phyloP scores from a whole-genome alignment of 2,888 invertebrate species.

The Drosophila multiciliata region DNA sequence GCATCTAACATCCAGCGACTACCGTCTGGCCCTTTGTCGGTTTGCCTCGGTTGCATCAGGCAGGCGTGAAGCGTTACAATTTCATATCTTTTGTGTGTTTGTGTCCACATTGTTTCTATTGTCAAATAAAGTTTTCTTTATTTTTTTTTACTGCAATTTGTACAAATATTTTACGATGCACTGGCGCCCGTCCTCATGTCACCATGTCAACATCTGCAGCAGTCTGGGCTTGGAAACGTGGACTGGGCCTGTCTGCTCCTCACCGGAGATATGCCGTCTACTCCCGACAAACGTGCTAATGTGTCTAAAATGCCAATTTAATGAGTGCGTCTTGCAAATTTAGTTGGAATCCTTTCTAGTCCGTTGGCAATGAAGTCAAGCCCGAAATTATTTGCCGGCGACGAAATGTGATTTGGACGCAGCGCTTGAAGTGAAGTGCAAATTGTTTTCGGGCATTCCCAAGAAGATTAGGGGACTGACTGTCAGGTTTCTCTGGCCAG shows the following conservation, averaged over 20 bases:
- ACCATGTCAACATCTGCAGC: conserved; percentile 31
- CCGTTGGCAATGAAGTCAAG: conserved; percentile 62
- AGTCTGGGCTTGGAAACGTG: conserved; percentile 21
- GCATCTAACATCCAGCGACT: conserved; percentile 27
- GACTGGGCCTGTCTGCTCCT: conserved; percentile 9
- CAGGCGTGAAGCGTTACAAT: conserved; percentile 76
- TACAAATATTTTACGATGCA: conserved; percentile 64
- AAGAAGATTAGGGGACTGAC: conserved; percentile 12
- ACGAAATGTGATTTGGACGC: conserved; percentile 24
- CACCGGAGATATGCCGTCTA: conserved; percentile 66
- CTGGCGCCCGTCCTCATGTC: conserved; percentile 57
- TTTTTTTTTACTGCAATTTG: conserved; percentile 43
- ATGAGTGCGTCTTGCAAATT: conserved; percentile 42
- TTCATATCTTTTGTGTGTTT: conserved; percentile 68
- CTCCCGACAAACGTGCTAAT: conserved; percentile 56
- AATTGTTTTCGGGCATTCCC: conserved; percentile 48
- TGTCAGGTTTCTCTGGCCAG: neutral
- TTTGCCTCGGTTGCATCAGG: conserved; percentile 9
- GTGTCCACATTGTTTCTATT: conserved; percentile 32
- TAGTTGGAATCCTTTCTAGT: conserved; percentile 66
- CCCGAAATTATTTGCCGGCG: conserved; percentile 68
- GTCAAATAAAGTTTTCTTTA: conserved; percentile 40
- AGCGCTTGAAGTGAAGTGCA: conserved; percentile 57
- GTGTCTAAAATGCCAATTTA: conserved; percentile 65
- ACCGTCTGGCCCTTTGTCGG: conserved; percentile 64